Evolutionary conservation across 1,140 invertebrate species (phyloP).

Genomic region (Brachionus rubens): DNA sequence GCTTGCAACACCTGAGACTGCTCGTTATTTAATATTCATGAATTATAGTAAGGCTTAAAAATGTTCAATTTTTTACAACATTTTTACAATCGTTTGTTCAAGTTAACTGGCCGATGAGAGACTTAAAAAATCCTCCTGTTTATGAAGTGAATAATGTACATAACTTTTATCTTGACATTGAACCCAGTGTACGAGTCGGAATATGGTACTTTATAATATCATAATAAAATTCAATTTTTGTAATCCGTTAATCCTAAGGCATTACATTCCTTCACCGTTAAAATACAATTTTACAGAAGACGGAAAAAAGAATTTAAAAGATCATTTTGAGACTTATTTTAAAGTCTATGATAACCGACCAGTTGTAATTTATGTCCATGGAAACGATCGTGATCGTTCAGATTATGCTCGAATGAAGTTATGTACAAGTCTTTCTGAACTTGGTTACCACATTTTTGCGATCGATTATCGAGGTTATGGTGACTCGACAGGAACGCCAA

Average conservation of each 20-base stretch:
- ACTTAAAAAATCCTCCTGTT: not conserved
- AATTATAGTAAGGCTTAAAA: conserved; percentile 35
- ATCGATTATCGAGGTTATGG: conserved; percentile 93
- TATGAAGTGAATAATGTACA: conserved; percentile 11
- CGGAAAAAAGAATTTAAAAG: not conserved
- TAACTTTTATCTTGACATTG: conserved; percentile 39
- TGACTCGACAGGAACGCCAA: conserved; percentile 79
- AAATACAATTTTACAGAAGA: conserved; percentile 30
- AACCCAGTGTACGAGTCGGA: conserved; percentile 20
- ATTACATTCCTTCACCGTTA: conserved; percentile 16
- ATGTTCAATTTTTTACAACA: not conserved
- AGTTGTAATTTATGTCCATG: conserved; percentile 32
- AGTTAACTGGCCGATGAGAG: conserved; percentile 35
- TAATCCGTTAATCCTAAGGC: not conserved
- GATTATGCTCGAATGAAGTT: not conserved
- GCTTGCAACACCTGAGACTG: conserved; percentile 28
- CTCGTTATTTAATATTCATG: conserved; percentile 19
- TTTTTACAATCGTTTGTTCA: not conserved
- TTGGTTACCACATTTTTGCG: conserved; percentile 69
- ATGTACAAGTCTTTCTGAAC: not conserved
- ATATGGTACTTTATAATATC: conserved; percentile 15
- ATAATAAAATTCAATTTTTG: not conserved
- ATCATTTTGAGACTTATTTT: conserved; percentile 42
- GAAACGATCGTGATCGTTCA: conserved; percentile 29
- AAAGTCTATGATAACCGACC: not conserved